A percentile compares a stretch with the other conserved stretches of the same genome.
Evolutionary conservation across 2,797 vertebrate species (phyloP).

Genomic region (Enteromius mattozi): DNA sequence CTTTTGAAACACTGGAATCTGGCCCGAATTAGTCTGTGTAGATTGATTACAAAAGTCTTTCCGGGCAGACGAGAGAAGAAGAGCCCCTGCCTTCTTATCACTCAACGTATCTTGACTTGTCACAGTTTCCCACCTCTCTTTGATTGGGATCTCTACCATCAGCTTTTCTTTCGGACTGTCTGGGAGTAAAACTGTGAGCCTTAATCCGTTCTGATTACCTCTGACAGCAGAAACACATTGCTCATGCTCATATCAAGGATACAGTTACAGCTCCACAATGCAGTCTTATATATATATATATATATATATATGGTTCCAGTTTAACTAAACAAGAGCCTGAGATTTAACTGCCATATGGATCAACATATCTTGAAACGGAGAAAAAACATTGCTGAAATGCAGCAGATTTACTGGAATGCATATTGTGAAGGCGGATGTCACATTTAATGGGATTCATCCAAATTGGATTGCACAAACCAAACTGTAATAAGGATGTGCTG

Average conservation of each 20-base stretch:
- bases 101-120: conserved; percentile 52
- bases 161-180: conserved; percentile 53
- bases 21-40: conserved; percentile 40
- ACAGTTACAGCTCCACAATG: neutral
- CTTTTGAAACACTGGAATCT: conserved; percentile 23
- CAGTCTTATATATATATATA: conserved; percentile 24
- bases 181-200: conserved; percentile 62
- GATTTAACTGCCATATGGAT: conserved; percentile 15
- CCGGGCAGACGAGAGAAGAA: conserved; percentile 34
- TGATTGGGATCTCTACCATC: conserved; percentile 63
- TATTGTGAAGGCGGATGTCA: conserved; percentile 47
- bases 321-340: neutral
- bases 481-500: conserved; percentile 8
- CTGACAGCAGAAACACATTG: conserved; percentile 60
- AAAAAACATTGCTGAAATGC: conserved; percentile 23
- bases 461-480: conserved; percentile 44
- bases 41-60: conserved; percentile 54
- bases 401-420: conserved; percentile 31
- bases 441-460: conserved; percentile 45
- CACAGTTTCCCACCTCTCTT: conserved; percentile 46
- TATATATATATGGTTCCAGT: conserved; percentile 17
- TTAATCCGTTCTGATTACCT: conserved; percentile 69
- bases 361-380: neutral
- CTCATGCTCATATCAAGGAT: conserved; percentile 18
- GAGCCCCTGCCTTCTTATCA: conserved; percentile 54